Conservation (phyloP, 2,888 invertebrate species). For the Philereme transversata region DNA sequence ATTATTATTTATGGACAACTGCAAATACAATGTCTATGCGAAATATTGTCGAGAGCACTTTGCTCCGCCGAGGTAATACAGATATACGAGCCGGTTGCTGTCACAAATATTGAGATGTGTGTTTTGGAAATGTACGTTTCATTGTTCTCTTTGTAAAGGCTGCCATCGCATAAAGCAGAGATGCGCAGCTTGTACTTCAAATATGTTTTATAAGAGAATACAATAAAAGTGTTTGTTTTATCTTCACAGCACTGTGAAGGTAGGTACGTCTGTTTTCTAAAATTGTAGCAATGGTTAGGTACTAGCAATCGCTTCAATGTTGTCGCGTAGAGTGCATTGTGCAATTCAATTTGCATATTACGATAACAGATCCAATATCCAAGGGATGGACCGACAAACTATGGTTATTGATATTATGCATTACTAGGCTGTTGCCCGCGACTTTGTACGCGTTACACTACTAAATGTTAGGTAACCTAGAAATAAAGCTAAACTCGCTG, state of each 20-base stretch:
- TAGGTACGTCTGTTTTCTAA: too few species aligned
- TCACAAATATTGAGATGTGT: constrained; percentile 47
- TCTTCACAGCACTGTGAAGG: too few species aligned
- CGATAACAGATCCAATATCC: constrained; percentile 60
- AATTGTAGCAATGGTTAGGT: constrained; percentile 25
- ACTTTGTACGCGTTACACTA: background rate
- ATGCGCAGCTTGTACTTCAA: background rate
- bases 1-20: constrained; percentile 37
- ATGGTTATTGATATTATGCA: constrained; percentile 36
- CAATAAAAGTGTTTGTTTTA: too few species aligned
- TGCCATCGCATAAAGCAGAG: constrained; percentile 11
- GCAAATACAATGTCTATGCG: constrained; percentile 42
- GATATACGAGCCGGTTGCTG: constrained; percentile 47
- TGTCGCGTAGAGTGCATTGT: constrained; percentile 56
- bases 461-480: too few species aligned
- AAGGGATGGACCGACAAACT: constrained; percentile 44
- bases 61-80: constrained; percentile 47
- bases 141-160: constrained; percentile 33
- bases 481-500: too few species aligned
- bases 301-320: constrained; percentile 57
- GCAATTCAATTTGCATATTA: constrained; percentile 68
- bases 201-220: too few species aligned
- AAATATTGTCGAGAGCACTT: constrained; percentile 44
- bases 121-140: constrained; percentile 40
- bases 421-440: background rate